Base-by-base conservation (phyloP, 2,797 vertebrate species). In the Nannoperca australis region DNA sequence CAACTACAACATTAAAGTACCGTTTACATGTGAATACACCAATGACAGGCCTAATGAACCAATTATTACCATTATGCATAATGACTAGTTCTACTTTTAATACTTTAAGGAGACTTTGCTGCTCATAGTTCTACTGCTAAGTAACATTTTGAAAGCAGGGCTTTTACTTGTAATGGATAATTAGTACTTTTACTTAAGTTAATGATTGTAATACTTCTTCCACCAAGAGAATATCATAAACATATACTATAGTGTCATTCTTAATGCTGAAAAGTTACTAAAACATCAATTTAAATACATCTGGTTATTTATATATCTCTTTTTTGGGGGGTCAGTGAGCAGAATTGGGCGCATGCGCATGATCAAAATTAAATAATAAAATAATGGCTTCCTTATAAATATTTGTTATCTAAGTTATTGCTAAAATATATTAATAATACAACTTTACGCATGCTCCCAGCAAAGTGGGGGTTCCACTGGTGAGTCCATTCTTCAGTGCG, bases 401-500 rank as follows among this genome's bases (percentile, higher is more conserved):
- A 8, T n/a, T n/a, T n/a, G 5, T 14, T 38, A 32, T 40, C 13
- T 27, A 5, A 24, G 9, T 55, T 68, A 11, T 56, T 56, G 15
- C 5, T 24, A 2, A 53, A 76, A 40, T 50, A 30, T 53, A 36
- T 38, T 53, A 40, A 56, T 51, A 51, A 59, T 49, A 53, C n/a
- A 73, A 62, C 62, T 66, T 36, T 4, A 17, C 13, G 30, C 40
- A 40, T 24, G 38, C 2, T 70, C 4, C 14, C 36, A 50, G 45
- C 24, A 66, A 56, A 81, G 60, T 63, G 63, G 40, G 40, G 20
- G 59, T 71, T 72, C 73, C 72, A 38, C 27, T 76, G 54, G 62
- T 81, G 38, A 34, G 70, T 66, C 88, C 45, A 54, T 80, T 81
- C 61, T 71, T 63, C 34, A 55, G 17, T 30, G 30, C 12, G 65